Evolutionary conservation across 2,888 invertebrate genomes (phyloP), one percentile per base, ranked within the genome.

Genomic region (Acronicta alni): DNA sequence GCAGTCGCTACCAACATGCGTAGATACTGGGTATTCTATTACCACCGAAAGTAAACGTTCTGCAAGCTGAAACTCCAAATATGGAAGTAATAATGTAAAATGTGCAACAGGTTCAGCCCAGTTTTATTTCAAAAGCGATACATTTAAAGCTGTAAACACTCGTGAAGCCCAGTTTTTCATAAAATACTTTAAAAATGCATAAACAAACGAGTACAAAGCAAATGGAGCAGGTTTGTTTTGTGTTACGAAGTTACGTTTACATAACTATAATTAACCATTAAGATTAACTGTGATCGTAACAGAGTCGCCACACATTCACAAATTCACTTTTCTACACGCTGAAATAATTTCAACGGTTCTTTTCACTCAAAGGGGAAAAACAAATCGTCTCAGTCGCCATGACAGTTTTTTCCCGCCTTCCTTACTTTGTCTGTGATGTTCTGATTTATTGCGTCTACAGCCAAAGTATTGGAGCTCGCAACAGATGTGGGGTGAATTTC

Each of bases 301-400:
- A 49, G 39, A 41, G 53, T 60, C 59, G 43, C 49, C 26, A 49
- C 51, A 66, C 35, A 57, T 54, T 59, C 41, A 62, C 56, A 58
- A 45, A 63, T 47, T 61, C 52, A 66, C 53, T 61, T 67, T 66
- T 66, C 63, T 65, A 55, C 53, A 52, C 46, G n/a, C 52, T 60
- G 47, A 70, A 76, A 75, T 60, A 62, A 73, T 70, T 73, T 67
- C 59, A 55, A 68, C 51, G 47, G 37, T 23, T 57, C 60, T 67
- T 70, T 70, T 70, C 76, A 59, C 66, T 65, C 58, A 54, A 60
- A 53, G 57, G 48, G 54, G 53, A 68, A 75, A 70, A 78, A 77
- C 76, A 75, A 75, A 75, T 73, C 52, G 57, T 65, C 57, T 62
- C 55, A 55, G 67, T 39, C 60, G 66, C 73, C 67, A 70, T 79